A percentile compares a stretch with the other conserved stretches of the same genome.
phyloP scores from a whole-genome alignment of 2,888 invertebrate species.

The Acholoe squamosa region DNA sequence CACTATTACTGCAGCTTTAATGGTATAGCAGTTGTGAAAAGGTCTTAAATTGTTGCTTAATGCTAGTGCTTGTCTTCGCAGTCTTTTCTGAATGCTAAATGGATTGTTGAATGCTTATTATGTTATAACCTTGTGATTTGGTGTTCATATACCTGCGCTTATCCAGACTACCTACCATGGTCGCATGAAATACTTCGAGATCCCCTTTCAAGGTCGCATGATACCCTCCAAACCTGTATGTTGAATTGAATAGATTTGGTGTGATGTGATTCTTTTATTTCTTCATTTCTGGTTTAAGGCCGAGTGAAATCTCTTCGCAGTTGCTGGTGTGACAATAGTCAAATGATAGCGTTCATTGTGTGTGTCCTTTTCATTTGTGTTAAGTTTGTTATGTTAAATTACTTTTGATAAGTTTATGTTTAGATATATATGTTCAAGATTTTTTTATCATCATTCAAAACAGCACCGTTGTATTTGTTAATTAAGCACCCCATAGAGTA shows the following conservation, averaged over 20 bases:
- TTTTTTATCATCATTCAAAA: background rate
- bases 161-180: too few species aligned
- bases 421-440: background rate
- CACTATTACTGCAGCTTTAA: too few species aligned
- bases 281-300: background rate
- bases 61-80: too few species aligned
- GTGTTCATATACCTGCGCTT: too few species aligned
- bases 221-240: background rate
- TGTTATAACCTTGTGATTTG: too few species aligned
- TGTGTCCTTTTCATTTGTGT: background rate
- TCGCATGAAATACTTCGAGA: background rate
- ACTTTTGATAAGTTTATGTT: background rate
- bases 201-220: background rate
- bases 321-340: constrained; percentile 14
- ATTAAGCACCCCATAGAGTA: background rate
- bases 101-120: too few species aligned
- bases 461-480: background rate
- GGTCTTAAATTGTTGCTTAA: too few species aligned
- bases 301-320: background rate
- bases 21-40: too few species aligned
- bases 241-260: background rate
- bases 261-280: background rate
- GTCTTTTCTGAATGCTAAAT: too few species aligned
- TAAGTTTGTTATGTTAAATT: background rate
- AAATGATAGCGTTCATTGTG: background rate